Evolutionary conservation across 1,140 invertebrate genomes (phyloP).

Genomic region (Heliconius nattereri): DNA sequence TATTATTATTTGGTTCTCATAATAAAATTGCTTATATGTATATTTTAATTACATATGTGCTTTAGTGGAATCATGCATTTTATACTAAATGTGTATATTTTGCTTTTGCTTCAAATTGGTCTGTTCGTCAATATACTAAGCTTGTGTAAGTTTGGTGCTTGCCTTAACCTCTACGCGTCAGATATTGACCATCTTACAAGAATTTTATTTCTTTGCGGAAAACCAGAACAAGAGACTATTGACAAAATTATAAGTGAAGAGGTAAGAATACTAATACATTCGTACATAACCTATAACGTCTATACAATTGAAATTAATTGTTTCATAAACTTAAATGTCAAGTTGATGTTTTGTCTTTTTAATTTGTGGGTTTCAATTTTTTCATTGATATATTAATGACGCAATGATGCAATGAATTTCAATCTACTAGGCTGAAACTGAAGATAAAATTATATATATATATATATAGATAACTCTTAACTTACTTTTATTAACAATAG

Average conservation of each 20-base stretch:
- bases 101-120: slow-evolving; percentile 20
- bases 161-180: slow-evolving; percentile 82
- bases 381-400: neutral
- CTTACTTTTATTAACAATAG: neutral
- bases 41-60: slow-evolving; percentile 24
- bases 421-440: neutral
- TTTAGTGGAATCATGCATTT: slow-evolving; percentile 9
- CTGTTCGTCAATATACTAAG: slow-evolving; percentile 33
- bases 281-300: neutral
- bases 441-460: neutral
- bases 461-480: neutral
- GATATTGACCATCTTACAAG: slow-evolving; percentile 96
- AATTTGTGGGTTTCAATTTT: neutral
- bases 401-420: neutral
- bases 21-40: neutral
- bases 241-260: slow-evolving; percentile 94
- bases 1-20: neutral
- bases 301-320: neutral
- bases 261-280: slow-evolving; percentile 82
- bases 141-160: slow-evolving; percentile 76
- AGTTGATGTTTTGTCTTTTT: neutral
- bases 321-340: neutral
- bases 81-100: neutral
- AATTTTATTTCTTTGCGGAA: slow-evolving; percentile 93
- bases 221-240: slow-evolving; percentile 91